phyloP scores from a whole-genome alignment of 2,797 vertebrate genomes.

The Notamacropus eugenii region DNA sequence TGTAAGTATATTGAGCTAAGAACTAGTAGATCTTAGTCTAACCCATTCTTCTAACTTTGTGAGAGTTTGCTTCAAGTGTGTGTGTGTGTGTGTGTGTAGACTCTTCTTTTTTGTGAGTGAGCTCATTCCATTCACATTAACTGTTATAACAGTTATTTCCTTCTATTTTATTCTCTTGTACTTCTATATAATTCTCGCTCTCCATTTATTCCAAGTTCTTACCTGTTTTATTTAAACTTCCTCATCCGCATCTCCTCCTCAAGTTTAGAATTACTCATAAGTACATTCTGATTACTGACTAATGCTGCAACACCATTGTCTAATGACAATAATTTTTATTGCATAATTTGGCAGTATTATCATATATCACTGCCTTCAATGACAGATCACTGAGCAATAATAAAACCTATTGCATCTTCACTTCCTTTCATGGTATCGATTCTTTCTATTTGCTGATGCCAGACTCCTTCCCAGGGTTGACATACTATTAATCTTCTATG shows the following conservation, averaged over 20 bases:
- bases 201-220: not conserved
- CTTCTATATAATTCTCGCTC: not conserved
- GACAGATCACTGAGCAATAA: conserved; percentile 61
- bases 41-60: not conserved
- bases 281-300: conserved; percentile 18
- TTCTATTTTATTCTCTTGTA: not conserved
- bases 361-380: conserved; percentile 61
- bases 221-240: not conserved
- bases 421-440: conserved; percentile 68
- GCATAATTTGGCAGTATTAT: conserved; percentile 63
- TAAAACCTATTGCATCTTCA: conserved; percentile 61
- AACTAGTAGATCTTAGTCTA: not conserved
- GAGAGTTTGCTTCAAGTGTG: not conserved
- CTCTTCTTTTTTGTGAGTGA: not conserved
- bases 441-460: conserved; percentile 73
- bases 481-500: conserved; percentile 16
- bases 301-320: conserved; percentile 48
- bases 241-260: not conserved
- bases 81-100: not conserved
- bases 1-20: not conserved
- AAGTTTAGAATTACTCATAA: not conserved
- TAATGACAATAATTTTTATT: conserved; percentile 62
- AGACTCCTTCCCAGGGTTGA: conserved; percentile 68
- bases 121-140: not conserved
- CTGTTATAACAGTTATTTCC: not conserved